These are phyloP conservation scores for Silurus lanzhouensis DNA, from an alignment of 2,797 vertebrate genomes.

Conservation along the genomic window DNA sequence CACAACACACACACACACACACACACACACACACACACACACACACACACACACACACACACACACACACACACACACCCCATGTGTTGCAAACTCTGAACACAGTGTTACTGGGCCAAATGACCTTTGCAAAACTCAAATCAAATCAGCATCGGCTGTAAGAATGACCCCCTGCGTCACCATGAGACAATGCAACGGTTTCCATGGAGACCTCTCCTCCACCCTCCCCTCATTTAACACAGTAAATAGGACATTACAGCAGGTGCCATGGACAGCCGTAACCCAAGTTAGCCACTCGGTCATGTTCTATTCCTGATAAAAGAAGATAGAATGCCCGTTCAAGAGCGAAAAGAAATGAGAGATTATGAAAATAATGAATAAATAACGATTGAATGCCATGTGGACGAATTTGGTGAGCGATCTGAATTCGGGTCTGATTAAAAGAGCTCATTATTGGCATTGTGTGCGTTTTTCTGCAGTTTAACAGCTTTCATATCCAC, in stretches of 20 bases:
- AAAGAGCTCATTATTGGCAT: not conserved
- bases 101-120: not conserved
- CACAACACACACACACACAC: too few species aligned
- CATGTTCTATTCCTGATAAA: not conserved
- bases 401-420: not conserved
- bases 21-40: too few species aligned
- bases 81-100: not conserved
- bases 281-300: not conserved
- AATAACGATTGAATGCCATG: not conserved
- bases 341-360: not conserved
- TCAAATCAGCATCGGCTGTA: constrained; percentile 36
- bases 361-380: not conserved
- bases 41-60: too few species aligned
- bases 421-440: too few species aligned
- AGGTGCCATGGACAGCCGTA: constrained; percentile 14
- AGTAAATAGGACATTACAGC: constrained; percentile 40
- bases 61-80: too few species aligned
- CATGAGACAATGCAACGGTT: constrained; percentile 55
- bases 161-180: constrained; percentile 44
- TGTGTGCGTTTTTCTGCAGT: not conserved
- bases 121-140: constrained; percentile 38
- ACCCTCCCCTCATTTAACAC: constrained; percentile 38
- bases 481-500: not conserved
- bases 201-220: constrained; percentile 54
- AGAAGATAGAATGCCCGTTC: not conserved